Percentiles rank a stretch among this genome's conserved stretches.
These are phyloP conservation scores for Notoglanidium macrostoma DNA, from an alignment of 2,797 vertebrate species.

Conservation along the genomic window DNA sequence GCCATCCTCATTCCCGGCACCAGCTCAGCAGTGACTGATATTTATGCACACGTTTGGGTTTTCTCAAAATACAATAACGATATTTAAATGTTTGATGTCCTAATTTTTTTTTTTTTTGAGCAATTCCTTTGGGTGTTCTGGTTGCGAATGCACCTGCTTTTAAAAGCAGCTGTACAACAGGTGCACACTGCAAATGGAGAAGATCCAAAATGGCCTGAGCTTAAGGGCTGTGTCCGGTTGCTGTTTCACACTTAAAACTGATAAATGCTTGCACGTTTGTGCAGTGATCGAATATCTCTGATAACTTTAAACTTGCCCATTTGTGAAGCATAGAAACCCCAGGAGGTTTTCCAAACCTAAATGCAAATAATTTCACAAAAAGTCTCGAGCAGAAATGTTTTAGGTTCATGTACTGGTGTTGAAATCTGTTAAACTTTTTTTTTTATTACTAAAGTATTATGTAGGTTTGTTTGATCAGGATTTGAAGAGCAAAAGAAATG, in stretches of 20 bases:
- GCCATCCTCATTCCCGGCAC: background rate
- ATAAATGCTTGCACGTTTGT: background rate
- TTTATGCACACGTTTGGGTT: background rate
- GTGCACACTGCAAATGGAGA: background rate
- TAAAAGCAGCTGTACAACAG: slow-evolving; percentile 21
- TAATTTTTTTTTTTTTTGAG: background rate
- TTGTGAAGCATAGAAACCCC: background rate
- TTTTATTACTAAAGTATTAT: background rate
- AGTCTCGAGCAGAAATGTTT: background rate
- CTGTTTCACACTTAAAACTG: background rate
- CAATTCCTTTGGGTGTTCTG: background rate
- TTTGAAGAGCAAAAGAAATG: background rate
- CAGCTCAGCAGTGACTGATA: background rate
- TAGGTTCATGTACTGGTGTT: background rate
- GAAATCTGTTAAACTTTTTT: no score
- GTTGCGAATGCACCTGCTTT: slow-evolving; percentile 4
- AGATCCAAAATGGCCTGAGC: background rate
- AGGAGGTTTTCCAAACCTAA: background rate
- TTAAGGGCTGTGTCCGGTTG: background rate
- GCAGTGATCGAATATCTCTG: background rate
- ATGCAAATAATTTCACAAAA: background rate
- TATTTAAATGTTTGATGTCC: background rate
- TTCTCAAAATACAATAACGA: background rate
- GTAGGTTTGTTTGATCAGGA: background rate
- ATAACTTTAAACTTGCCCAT: background rate